phyloP scores from a whole-genome alignment of 2,797 vertebrate species.

The Adrianichthys oophorus region DNA sequence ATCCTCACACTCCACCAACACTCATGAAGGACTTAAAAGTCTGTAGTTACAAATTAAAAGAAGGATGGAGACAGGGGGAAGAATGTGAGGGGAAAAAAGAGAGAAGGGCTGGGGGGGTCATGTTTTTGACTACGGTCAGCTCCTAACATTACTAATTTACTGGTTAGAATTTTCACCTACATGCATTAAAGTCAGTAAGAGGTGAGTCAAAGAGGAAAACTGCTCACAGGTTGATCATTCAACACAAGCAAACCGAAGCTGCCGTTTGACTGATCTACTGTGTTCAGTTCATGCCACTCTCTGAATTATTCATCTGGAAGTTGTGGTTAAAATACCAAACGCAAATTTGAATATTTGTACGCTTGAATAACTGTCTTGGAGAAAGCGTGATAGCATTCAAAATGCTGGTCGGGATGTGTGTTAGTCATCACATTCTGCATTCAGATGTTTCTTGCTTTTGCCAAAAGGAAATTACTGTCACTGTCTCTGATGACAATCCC shows the following conservation, averaged over 20 bases:
- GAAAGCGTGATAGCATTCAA: conserved; percentile 40
- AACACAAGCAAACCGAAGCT: conserved; percentile 37
- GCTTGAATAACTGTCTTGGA: conserved; percentile 30
- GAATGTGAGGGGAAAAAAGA: conserved; percentile 1
- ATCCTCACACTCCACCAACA: conserved; percentile 69
- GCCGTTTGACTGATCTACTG: conserved; percentile 34
- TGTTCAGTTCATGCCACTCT: conserved; percentile 51
- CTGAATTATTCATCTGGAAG: conserved; percentile 69
- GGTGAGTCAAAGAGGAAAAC: conserved; percentile 32
- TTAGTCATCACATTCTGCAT: conserved; percentile 15
- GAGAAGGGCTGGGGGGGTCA: conserved; percentile 18
- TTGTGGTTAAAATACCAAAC: conserved; percentile 66
- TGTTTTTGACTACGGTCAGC: conserved; percentile 37
- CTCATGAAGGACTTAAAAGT: conserved; percentile 67
- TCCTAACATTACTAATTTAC: conserved; percentile 28
- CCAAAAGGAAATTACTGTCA: conserved; percentile 54
- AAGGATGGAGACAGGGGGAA: conserved; percentile 32
- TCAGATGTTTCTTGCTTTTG: conserved; percentile 48
- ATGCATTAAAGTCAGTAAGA: conserved; percentile 61
- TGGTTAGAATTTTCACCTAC: conserved; percentile 48
- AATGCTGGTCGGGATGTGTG: conserved; percentile 16
- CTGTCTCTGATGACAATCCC: conserved; percentile 35
- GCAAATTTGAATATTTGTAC: conserved; percentile 56
- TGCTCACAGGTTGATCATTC: conserved; percentile 43
- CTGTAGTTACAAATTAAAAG: conserved; percentile 71